Percentiles rank a stretch among this genome's conserved stretches.
Evolutionary conservation across 1,140 invertebrate species (phyloP).

Genomic region (Anastatus disparis): DNA sequence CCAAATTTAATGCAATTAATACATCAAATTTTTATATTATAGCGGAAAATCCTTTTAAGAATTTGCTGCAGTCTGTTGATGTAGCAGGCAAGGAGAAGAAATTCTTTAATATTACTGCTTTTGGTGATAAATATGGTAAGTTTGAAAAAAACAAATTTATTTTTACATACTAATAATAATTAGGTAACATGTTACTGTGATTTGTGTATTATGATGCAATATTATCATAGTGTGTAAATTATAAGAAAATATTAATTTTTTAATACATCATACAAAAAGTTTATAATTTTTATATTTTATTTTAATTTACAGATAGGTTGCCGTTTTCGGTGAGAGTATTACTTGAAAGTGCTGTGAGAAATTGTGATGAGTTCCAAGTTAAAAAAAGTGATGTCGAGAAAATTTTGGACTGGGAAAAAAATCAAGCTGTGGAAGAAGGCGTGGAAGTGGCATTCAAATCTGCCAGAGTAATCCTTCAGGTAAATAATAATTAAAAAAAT

Average conservation of each 20-base stretch:
- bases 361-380: conserved; percentile 96
- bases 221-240: too few relatives aligned
- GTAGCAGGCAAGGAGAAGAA: conserved; percentile 75
- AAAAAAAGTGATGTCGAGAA: conserved; percentile 87
- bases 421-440: conserved; percentile 75
- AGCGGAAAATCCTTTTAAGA: conserved; percentile 78
- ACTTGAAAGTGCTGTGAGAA: conserved; percentile 93
- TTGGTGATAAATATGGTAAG: conserved; percentile 83
- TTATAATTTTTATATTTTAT: conserved; percentile 25
- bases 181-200: too few relatives aligned
- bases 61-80: conserved; percentile 74
- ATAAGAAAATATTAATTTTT: too few relatives aligned
- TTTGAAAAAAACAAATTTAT: background rate
- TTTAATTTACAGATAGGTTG: conserved; percentile 73
- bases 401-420: conserved; percentile 90
- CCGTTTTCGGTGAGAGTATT: conserved; percentile 94
- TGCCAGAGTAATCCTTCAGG: conserved; percentile 94
- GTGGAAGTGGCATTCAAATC: conserved; percentile 98
- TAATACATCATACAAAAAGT: background rate
- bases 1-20: conserved; percentile 20
- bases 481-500: conserved; percentile 59
- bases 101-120: conserved; percentile 79
- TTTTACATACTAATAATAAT: too few relatives aligned
- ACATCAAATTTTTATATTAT: conserved; percentile 52
- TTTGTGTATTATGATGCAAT: too few relatives aligned